Base-by-base conservation (phyloP, 2,888 invertebrate species). In the Ptychoptera albimana region DNA sequence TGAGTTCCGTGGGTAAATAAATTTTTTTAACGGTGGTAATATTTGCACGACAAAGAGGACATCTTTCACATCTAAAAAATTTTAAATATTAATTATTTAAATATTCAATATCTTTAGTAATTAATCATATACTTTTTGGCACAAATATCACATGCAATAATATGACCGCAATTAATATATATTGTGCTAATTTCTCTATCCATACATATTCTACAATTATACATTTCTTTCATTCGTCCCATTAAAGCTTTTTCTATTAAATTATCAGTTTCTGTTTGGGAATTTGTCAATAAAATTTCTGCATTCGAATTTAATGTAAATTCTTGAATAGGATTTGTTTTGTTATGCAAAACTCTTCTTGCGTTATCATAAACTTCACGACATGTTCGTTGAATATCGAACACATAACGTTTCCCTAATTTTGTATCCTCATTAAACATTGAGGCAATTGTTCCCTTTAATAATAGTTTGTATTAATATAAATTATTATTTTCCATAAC, bases 331-430 rank as follows among this genome's bases (percentile, higher is more conserved):
- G 3, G 12, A 13, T 36, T n/a, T 8, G 8, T 11, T 12, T 36
- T 13, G 8, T 13, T 13, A 54, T 81, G 84, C 45, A 85, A 69
- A 16, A 78, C 80, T 46, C 89, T 72, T 2, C 87, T 70, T 1
- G 87, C 87, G 57, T 85, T 80, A 69, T 91, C 91, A 64, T 88
- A 85, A 43, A 88, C 87, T 67, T 91, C 89, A 51, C 87, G 75
- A 54, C 86, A 86, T 36, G 91, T 91, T 55, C 85, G 76, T 44
- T 82, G 74, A 53, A 91, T 88, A 67, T 91, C 89, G 66, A 91
- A 91, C 51, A 89, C 86, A 66, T 88, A 91, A 49, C 87, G 85
- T 52, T 87, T 86, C 8, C 89, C 89, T 42, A 85, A 65, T 8
- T 83, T 82, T 38, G 85, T 82, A 55, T 84, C 81, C 65, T 88